Evolutionary conservation across 2,797 vertebrate species (phyloP).

Genomic region (Melanotaenia parkinsoni): DNA sequence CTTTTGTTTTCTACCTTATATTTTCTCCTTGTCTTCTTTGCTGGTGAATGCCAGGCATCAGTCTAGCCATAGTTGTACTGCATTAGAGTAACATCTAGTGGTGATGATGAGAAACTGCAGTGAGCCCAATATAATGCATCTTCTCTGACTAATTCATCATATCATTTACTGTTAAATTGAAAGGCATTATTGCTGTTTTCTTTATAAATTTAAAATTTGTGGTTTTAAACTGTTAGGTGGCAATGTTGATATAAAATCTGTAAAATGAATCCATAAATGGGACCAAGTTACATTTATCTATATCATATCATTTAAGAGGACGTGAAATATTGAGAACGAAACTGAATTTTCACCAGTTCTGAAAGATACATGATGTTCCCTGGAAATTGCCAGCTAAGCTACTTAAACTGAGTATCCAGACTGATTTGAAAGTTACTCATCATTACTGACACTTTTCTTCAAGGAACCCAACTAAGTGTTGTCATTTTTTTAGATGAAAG

Average conservation of each 20-base stretch:
- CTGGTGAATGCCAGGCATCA: background rate
- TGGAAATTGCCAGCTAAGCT: background rate
- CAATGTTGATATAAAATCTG: background rate
- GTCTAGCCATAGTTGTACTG: background rate
- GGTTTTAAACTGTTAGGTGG: background rate
- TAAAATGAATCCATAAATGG: background rate
- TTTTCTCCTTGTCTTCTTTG: background rate
- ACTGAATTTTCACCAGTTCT: no score
- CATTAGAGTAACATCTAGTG: slow-evolving; percentile 32
- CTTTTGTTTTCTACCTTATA: background rate
- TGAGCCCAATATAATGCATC: background rate
- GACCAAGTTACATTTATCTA: background rate
- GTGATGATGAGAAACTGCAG: slow-evolving; percentile 10
- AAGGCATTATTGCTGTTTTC: background rate
- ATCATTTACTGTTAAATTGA: background rate
- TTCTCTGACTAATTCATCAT: background rate
- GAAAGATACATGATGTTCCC: background rate
- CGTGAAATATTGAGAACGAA: background rate
- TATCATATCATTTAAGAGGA: background rate
- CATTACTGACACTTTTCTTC: background rate
- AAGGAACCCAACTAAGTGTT: background rate
- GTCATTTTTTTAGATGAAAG: slow-evolving; percentile 50
- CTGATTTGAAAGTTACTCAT: background rate
- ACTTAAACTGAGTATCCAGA: no score
- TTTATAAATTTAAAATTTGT: background rate